These are phyloP conservation scores for Entomobrya multifasciata DNA, from an alignment of 2,888 invertebrate species.

Conservation along the genomic window DNA sequence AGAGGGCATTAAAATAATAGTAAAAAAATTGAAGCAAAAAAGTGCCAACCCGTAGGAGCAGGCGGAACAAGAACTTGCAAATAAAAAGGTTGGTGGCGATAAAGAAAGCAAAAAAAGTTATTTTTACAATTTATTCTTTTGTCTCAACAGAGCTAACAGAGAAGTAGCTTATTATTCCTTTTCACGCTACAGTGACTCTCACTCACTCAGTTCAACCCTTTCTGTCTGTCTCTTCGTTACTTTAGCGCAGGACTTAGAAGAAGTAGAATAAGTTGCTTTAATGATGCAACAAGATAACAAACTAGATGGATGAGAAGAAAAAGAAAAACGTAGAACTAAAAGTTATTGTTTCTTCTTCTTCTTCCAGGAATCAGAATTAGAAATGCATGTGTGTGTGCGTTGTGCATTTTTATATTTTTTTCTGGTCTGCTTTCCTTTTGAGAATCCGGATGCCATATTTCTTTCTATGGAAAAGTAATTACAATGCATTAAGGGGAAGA, in stretches of 20 bases:
- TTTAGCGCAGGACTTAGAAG: neutral
- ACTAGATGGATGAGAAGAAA: constrained; percentile 17
- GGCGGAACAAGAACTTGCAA: neutral
- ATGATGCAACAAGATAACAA: constrained; percentile 34
- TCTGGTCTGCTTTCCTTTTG: neutral
- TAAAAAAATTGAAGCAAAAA: neutral
- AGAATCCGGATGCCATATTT: constrained; percentile 48
- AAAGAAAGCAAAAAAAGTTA: constrained; percentile 22
- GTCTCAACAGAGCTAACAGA: constrained; percentile 8
- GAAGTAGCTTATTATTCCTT: constrained; percentile 29
- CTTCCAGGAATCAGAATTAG: constrained; percentile 9
- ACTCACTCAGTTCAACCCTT: neutral
- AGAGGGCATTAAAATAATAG: neutral
- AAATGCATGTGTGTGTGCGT: too few species aligned
- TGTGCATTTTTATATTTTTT: neutral
- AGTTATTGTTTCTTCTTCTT: constrained; percentile 13
- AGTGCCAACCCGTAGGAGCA: neutral
- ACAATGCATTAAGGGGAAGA: constrained; percentile 44
- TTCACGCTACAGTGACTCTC: constrained; percentile 29
- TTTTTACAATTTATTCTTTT: neutral
- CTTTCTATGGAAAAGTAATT: constrained; percentile 53
- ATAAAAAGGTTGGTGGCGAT: neutral
- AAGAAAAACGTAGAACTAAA: too few species aligned
- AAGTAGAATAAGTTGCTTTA: constrained; percentile 37
- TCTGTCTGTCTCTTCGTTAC: neutral